Evolutionary conservation across 2,113 vertebrate species (phyloP).

Genomic region (Naja naja): DNA sequence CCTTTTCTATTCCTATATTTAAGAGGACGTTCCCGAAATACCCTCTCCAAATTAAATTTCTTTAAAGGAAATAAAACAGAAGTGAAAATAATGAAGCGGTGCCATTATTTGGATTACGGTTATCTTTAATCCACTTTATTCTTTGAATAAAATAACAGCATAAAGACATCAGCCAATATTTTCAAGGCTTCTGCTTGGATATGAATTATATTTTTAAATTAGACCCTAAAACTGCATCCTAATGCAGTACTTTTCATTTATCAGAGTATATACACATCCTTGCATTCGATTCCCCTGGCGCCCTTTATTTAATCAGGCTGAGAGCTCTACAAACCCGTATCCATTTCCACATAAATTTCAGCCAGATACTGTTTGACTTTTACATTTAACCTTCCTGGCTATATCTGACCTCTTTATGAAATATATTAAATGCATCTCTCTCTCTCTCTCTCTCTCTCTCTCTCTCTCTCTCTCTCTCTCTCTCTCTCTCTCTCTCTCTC

Average conservation of each 20-base stretch:
- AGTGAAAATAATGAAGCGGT: slow-evolving; percentile 46
- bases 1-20: slow-evolving; percentile 23
- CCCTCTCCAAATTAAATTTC: slow-evolving; percentile 57
- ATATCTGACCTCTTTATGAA: slow-evolving; percentile 52
- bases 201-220: slow-evolving; percentile 70
- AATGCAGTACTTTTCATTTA: slow-evolving; percentile 68
- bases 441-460: too few relatives aligned
- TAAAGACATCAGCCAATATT: slow-evolving; percentile 69
- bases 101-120: slow-evolving; percentile 54
- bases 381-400: slow-evolving; percentile 58
- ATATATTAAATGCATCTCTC: background rate
- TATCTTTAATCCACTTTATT: slow-evolving; percentile 69
- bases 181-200: slow-evolving; percentile 66
- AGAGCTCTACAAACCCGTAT: slow-evolving; percentile 55
- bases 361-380: slow-evolving; percentile 59
- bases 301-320: slow-evolving; percentile 68
- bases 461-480: too few relatives aligned
- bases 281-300: slow-evolving; percentile 52
- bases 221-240: slow-evolving; percentile 68
- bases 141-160: slow-evolving; percentile 60
- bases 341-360: slow-evolving; percentile 60
- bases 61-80: slow-evolving; percentile 54
- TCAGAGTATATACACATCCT: slow-evolving; percentile 49
- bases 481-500: too few relatives aligned
- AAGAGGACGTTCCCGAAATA: slow-evolving; percentile 30